Evolutionary conservation across 2,797 vertebrate species (phyloP).

Genomic region (Loriculus beryllinus): DNA sequence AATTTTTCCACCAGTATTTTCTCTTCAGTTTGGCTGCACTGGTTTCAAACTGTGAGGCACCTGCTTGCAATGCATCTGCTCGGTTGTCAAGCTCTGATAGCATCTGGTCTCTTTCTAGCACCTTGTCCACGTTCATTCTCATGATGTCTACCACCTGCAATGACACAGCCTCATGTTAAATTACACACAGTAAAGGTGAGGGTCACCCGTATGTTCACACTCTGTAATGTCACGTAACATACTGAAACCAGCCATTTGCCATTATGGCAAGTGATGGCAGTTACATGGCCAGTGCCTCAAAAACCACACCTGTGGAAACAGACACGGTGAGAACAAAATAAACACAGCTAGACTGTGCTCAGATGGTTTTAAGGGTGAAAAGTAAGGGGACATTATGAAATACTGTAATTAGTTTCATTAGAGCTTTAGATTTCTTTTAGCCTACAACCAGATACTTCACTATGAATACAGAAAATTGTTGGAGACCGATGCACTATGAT

Average conservation of each 20-base stretch:
- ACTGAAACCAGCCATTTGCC: background rate
- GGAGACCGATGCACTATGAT: background rate
- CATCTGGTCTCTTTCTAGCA: slow-evolving; percentile 74
- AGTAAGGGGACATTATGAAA: background rate
- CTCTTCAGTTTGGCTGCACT: slow-evolving; percentile 77
- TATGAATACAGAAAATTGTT: background rate
- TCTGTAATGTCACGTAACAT: background rate
- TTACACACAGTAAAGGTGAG: background rate
- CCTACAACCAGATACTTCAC: background rate
- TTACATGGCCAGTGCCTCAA: background rate
- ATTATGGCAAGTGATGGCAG: background rate
- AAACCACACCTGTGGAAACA: background rate
- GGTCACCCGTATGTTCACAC: rapidly evolving
- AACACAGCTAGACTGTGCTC: background rate
- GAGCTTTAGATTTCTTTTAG: background rate
- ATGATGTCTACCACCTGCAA: slow-evolving; percentile 76
- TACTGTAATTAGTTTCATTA: background rate
- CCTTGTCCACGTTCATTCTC: slow-evolving; percentile 77
- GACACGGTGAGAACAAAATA: background rate
- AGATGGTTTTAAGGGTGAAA: background rate
- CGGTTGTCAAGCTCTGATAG: slow-evolving; percentile 75
- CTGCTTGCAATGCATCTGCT: slow-evolving; percentile 74
- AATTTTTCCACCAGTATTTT: slow-evolving; percentile 79
- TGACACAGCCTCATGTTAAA: background rate
- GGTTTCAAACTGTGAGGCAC: slow-evolving; percentile 77